phyloP scores from a whole-genome alignment of 2,113 vertebrate genomes.

The Tachycineta bicolor region DNA sequence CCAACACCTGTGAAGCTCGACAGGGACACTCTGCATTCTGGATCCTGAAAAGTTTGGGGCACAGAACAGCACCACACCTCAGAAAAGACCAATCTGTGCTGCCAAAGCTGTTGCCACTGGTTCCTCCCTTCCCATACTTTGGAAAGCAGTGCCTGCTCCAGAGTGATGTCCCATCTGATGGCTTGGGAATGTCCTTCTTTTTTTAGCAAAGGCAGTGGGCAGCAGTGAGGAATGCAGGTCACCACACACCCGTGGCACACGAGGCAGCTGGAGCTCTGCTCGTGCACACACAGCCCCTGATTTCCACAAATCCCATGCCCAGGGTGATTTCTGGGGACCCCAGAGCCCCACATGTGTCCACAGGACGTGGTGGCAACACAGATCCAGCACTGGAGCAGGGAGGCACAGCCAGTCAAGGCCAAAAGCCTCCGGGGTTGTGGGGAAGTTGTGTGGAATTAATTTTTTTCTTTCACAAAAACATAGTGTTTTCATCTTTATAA shows the following conservation, averaged over 20 bases:
- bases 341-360: fast-evolving
- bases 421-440: background rate
- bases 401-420: background rate
- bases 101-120: background rate
- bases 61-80: background rate
- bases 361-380: fast-evolving
- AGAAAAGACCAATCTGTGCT: background rate
- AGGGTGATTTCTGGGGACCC: background rate
- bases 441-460: background rate
- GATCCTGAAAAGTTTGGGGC: background rate
- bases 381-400: fast-evolving
- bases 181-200: fast-evolving
- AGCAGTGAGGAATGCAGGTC: background rate
- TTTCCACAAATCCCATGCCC: fast-evolving
- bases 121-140: background rate
- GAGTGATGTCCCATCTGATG: fast-evolving
- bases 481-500: background rate
- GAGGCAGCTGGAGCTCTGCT: background rate
- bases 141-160: background rate
- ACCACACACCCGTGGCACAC: fast-evolving
- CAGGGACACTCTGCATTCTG: background rate
- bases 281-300: background rate
- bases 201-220: background rate
- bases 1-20: background rate
- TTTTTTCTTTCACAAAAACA: background rate